These are phyloP conservation scores for Ciconia nigra DNA, from an alignment of 2,797 vertebrate species.

Conservation along the genomic window DNA sequence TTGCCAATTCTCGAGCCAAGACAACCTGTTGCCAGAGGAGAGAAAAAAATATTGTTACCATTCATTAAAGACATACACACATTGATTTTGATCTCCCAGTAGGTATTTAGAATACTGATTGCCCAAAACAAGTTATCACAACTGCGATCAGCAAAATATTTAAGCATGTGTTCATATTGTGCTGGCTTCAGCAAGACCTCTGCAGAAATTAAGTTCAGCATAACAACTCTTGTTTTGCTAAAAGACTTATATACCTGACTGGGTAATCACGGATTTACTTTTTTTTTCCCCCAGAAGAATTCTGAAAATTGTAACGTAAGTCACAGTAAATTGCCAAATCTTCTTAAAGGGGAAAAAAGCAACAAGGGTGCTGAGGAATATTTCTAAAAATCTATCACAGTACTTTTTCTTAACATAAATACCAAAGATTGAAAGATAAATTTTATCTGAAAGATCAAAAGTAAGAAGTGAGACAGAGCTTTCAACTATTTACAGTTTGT, in stretches of 20 bases:
- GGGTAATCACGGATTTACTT: background rate
- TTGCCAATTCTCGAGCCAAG: conserved; percentile 92
- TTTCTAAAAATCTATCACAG: background rate
- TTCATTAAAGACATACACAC: background rate
- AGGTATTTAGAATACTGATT: background rate
- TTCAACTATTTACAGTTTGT: background rate
- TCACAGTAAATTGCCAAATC: background rate
- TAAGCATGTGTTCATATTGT: background rate
- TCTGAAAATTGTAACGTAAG: background rate
- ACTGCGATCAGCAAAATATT: background rate
- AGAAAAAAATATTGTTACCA: conserved; percentile 7
- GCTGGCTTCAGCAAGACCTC: background rate
- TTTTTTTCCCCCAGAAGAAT: background rate
- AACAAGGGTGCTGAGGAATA: background rate
- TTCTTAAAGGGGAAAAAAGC: background rate
- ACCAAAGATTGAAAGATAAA: background rate
- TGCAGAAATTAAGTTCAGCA: background rate
- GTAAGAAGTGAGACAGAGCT: background rate
- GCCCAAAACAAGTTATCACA: background rate
- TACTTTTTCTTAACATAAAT: background rate
- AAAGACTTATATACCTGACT: background rate
- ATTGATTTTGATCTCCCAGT: background rate
- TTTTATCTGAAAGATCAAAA: background rate
- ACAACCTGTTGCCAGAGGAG: conserved; percentile 84
- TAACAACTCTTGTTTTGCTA: background rate